Conservation (phyloP, 2,888 invertebrate genomes). For the Xestia xanthographa region DNA sequence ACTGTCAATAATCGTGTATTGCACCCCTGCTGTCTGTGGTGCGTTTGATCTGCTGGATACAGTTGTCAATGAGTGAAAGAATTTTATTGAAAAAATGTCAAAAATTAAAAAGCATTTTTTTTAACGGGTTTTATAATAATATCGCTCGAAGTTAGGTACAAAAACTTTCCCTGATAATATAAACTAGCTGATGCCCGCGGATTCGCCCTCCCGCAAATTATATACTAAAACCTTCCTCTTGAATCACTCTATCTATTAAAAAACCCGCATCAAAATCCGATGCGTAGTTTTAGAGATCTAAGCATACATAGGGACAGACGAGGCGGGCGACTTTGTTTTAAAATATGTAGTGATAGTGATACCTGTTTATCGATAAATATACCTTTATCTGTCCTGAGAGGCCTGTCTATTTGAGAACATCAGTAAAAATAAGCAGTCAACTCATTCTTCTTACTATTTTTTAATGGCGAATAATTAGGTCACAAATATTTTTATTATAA, state of each 20-base stretch:
- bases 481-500: neutral
- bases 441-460: neutral
- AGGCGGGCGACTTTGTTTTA: no score
- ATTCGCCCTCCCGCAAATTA: no score
- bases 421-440: slow-evolving; percentile 8
- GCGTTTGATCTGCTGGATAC: slow-evolving; percentile 60
- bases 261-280: no score
- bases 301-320: no score
- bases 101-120: neutral
- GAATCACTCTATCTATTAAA: no score
- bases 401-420: neutral
- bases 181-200: no score
- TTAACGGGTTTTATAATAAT: neutral
- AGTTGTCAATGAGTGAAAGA: neutral
- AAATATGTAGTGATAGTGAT: no score
- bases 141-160: neutral
- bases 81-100: neutral
- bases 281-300: no score
- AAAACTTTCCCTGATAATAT: neutral
- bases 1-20: slow-evolving; percentile 76
- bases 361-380: neutral
- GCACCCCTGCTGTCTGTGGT: slow-evolving; percentile 66
- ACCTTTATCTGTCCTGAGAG: neutral
- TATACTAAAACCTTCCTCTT: no score
- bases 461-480: neutral